Conservation (phyloP, 1,140 invertebrate genomes). For the Tachypleus tridentatus region DNA sequence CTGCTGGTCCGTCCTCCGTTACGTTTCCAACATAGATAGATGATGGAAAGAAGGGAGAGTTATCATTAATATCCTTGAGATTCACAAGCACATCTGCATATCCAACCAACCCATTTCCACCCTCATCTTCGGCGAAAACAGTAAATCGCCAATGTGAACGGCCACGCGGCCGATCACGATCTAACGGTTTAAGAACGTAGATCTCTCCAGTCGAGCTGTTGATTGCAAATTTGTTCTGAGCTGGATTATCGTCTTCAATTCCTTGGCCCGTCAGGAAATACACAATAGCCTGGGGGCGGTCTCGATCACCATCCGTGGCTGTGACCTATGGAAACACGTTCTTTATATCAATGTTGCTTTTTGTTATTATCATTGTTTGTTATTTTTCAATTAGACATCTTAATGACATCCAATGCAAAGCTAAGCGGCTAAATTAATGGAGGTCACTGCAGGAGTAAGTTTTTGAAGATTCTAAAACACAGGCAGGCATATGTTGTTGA, state of each 20-base stretch:
- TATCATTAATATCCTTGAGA: conserved; percentile 96
- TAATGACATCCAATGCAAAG: too few species aligned
- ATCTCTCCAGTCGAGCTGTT: conserved; percentile 88
- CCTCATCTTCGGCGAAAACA: conserved; percentile 92
- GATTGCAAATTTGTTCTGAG: conserved; percentile 92
- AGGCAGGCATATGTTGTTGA: too few species aligned
- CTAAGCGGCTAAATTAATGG: too few species aligned
- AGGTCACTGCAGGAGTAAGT: too few species aligned
- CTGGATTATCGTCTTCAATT: conserved; percentile 81
- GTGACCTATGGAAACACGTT: conserved; percentile 52
- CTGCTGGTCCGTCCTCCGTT: conserved; percentile 87
- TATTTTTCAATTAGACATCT: too few species aligned
- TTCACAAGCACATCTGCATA: conserved; percentile 96
- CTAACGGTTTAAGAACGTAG: conserved; percentile 67
- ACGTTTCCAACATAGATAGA: conserved; percentile 89
- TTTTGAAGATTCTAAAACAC: too few species aligned
- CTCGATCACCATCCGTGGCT: conserved; percentile 88
- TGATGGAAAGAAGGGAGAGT: conserved; percentile 83
- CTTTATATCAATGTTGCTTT: too few species aligned
- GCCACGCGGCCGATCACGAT: conserved; percentile 90
- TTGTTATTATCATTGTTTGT: too few species aligned
- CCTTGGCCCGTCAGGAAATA: conserved; percentile 94
- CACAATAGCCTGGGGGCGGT: conserved; percentile 85
- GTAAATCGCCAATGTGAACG: conserved; percentile 94
- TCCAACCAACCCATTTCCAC: conserved; percentile 83